A percentile compares a stretch with the other conserved stretches of the same genome.
Conservation (phyloP, 2,888 invertebrate genomes). For the Hirtodrosophila duncani region DNA sequence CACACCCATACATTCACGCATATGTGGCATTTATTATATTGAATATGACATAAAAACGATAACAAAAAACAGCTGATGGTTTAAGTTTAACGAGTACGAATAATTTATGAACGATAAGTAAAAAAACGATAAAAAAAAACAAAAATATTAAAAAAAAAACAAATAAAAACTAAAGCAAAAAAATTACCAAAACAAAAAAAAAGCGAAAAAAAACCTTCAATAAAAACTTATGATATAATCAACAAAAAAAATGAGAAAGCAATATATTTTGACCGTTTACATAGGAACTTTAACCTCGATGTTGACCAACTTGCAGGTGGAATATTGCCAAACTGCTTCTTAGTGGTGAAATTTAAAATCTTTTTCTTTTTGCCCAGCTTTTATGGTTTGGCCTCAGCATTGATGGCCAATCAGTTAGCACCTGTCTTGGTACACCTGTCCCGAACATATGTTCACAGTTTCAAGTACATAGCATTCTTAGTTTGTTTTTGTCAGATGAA, state of each 20-base stretch:
- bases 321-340: no score
- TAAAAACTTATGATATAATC: constrained; percentile 76
- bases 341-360: no score
- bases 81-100: constrained; percentile 67
- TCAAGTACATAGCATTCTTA: no score
- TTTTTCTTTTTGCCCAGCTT: no score
- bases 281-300: no score
- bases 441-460: no score
- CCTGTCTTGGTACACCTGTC: no score
- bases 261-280: no score
- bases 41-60: constrained; percentile 27
- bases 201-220: constrained; percentile 69
- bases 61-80: constrained; percentile 62
- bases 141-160: constrained; percentile 40
- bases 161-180: constrained; percentile 34
- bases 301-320: no score
- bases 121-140: constrained; percentile 32
- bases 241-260: constrained; percentile 45
- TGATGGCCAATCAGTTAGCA: no score
- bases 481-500: no score
- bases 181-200: constrained; percentile 45
- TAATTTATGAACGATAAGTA: constrained; percentile 66
- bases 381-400: no score
- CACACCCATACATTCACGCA: constrained; percentile 39
- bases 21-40: constrained; percentile 57